phyloP scores from a whole-genome alignment of 2,797 vertebrate species.

The Argya squamiceps region DNA sequence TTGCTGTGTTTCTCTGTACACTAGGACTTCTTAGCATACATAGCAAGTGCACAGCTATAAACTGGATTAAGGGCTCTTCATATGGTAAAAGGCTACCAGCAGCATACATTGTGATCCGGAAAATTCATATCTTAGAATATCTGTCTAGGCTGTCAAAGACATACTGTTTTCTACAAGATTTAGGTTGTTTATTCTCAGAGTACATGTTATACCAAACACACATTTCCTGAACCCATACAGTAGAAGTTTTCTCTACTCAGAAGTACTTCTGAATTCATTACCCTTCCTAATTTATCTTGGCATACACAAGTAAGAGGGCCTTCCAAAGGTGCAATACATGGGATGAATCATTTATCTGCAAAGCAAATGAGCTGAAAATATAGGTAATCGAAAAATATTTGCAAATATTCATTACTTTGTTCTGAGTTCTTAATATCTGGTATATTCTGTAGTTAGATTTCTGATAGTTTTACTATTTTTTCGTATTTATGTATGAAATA shows the following conservation, averaged over 20 bases:
- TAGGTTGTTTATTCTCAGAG: background rate
- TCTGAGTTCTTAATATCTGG: background rate
- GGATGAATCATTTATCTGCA: slow-evolving; percentile 35
- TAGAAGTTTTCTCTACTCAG: background rate
- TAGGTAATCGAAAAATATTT: background rate
- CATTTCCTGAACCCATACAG: background rate
- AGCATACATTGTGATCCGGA: background rate
- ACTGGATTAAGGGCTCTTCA: background rate
- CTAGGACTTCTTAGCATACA: background rate
- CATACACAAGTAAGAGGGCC: background rate
- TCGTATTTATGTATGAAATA: background rate
- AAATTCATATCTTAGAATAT: background rate
- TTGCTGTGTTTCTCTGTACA: rapidly evolving
- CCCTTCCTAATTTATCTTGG: background rate
- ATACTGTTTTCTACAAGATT: background rate
- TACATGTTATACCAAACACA: background rate
- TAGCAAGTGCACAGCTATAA: background rate
- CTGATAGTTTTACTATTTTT: background rate
- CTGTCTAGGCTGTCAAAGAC: background rate
- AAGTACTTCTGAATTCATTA: background rate
- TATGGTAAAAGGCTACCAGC: background rate
- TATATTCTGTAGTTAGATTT: background rate
- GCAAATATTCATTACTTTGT: background rate
- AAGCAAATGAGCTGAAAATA: slow-evolving; percentile 16
- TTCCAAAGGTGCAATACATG: background rate